Conservation (phyloP, 2,113 vertebrate genomes). For the Pao palembangensis region DNA sequence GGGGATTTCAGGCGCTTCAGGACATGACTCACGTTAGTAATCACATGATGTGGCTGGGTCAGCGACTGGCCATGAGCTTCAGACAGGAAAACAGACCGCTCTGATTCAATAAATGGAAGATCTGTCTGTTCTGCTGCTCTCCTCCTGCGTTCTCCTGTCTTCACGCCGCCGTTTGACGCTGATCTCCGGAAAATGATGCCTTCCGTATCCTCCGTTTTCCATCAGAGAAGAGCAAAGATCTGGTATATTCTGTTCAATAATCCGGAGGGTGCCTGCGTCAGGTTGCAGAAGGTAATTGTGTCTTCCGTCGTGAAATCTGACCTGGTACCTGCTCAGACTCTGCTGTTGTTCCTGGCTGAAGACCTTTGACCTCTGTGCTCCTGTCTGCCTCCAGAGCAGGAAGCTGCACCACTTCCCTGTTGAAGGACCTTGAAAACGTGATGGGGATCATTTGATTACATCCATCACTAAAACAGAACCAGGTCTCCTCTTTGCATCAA, state of each 20-base stretch:
- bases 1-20: slow-evolving; percentile 34
- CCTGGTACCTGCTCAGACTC: slow-evolving; percentile 14
- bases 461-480: too few relatives aligned
- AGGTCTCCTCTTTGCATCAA: neutral
- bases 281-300: slow-evolving; percentile 24
- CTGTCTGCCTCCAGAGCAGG: too few relatives aligned
- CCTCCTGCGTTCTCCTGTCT: neutral
- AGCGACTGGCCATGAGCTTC: slow-evolving; percentile 21
- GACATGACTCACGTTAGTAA: slow-evolving; percentile 52
- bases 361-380: slow-evolving; percentile 17
- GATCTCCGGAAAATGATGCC: neutral
- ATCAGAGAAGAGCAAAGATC: slow-evolving; percentile 9
- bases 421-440: too few relatives aligned
- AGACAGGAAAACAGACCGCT: slow-evolving; percentile 27
- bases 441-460: too few relatives aligned
- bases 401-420: too few relatives aligned
- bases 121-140: neutral
- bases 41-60: slow-evolving; percentile 55
- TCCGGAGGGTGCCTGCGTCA: neutral
- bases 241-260: slow-evolving; percentile 38
- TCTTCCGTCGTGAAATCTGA: slow-evolving; percentile 33
- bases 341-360: slow-evolving; percentile 15
- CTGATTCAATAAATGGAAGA: slow-evolving; percentile 9
- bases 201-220: neutral
- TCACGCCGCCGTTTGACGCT: neutral